Percentiles rank a stretch among this genome's conserved stretches.
These are phyloP conservation scores for Galago senegalensis DNA, from an alignment of 2,797 vertebrate genomes.

Conservation along the genomic window DNA sequence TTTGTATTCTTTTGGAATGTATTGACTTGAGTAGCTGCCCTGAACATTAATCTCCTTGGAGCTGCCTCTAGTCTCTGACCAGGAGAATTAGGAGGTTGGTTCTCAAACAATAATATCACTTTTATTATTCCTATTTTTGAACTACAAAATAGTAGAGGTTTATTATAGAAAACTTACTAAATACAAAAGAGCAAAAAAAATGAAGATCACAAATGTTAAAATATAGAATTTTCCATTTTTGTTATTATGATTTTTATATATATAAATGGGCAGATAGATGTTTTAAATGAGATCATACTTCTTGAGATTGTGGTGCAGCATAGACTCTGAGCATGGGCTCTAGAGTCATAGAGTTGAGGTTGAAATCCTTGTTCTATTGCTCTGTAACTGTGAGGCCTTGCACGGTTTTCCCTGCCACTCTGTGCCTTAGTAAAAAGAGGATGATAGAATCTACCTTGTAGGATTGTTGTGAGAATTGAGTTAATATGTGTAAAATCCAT, in stretches of 20 bases:
- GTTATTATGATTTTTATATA: neutral
- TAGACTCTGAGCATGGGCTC: neutral
- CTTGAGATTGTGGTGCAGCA: neutral
- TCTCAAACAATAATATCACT: neutral
- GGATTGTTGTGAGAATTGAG: neutral
- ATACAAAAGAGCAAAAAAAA: neutral
- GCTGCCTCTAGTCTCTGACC: neutral
- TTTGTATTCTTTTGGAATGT: neutral
- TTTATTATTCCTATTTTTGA: conserved; percentile 60
- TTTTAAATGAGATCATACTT: neutral
- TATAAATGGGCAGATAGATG: neutral
- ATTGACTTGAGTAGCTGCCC: neutral
- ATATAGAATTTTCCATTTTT: neutral
- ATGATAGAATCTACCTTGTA: neutral
- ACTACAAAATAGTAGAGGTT: neutral
- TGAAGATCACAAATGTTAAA: neutral
- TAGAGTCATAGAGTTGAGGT: neutral
- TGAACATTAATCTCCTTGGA: neutral
- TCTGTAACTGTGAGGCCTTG: neutral
- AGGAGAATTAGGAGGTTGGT: neutral
- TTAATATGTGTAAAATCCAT: neutral
- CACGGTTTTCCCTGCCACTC: neutral
- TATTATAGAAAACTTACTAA: conserved; percentile 5
- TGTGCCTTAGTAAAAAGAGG: neutral
- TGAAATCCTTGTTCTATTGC: neutral